phyloP scores from a whole-genome alignment of 2,888 invertebrate genomes.

The Macropis europaea region DNA sequence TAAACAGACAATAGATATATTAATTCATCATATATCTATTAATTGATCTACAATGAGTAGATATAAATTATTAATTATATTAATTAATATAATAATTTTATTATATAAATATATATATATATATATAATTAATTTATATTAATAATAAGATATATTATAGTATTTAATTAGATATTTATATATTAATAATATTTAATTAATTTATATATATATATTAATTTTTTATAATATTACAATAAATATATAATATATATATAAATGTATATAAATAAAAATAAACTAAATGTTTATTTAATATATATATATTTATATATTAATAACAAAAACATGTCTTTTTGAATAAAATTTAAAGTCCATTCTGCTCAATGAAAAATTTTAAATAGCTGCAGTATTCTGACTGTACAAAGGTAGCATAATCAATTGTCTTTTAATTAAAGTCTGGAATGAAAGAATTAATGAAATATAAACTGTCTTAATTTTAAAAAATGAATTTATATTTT shows the following conservation, averaged over 20 bases:
- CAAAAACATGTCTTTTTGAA: conserved; percentile 88
- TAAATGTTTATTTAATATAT: no score
- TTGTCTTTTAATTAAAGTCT: conserved; percentile 90
- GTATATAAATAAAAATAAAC: no score
- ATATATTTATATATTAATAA: conserved; percentile 77
- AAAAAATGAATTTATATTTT: conserved; percentile 80
- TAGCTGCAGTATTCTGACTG: conserved; percentile 90
- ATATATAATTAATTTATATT: conserved; percentile 18
- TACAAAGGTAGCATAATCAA: conserved; percentile 91
- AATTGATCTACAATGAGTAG: no score
- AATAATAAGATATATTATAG: conserved; percentile 21
- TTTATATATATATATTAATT: conserved; percentile 35
- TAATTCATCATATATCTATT: neutral
- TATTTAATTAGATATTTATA: no score
- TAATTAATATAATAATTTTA: conserved; percentile 39
- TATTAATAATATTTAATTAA: conserved; percentile 22
- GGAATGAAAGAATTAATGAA: conserved; percentile 88
- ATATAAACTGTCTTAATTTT: conserved; percentile 15
- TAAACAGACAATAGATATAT: no score
- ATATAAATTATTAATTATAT: conserved; percentile 29
- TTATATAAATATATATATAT: conserved; percentile 22
- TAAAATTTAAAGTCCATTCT: conserved; percentile 85
- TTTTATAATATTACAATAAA: no score
- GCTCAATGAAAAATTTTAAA: conserved; percentile 88
- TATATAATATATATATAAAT: neutral